phyloP scores from a whole-genome alignment of 2,797 vertebrate species.

The Holocentrus rufus region DNA sequence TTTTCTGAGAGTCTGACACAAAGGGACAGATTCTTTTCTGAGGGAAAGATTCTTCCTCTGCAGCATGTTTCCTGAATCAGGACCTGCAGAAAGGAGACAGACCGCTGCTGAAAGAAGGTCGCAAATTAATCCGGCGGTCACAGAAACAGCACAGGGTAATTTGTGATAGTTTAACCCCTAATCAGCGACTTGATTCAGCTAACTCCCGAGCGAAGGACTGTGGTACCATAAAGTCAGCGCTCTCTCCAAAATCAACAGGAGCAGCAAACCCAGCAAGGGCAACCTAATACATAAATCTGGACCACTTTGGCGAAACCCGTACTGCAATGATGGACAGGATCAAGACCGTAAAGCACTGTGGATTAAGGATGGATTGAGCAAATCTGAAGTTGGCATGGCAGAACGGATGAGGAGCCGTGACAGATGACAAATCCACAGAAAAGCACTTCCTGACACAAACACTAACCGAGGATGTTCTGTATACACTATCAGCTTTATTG shows the following conservation, averaged over 20 bases:
- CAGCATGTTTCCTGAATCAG: background rate
- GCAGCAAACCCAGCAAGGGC: constrained; percentile 35
- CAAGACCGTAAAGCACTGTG: constrained; percentile 53
- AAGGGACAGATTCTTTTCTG: constrained; percentile 10
- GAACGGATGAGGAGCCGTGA: constrained; percentile 23
- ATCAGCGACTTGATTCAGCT: constrained; percentile 11
- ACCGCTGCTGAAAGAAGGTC: background rate
- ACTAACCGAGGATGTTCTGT: background rate
- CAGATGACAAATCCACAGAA: constrained; percentile 47
- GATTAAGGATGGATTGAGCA: constrained; percentile 62
- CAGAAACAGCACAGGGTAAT: constrained; percentile 29
- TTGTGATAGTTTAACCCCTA: constrained; percentile 40
- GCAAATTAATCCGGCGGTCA: constrained; percentile 36
- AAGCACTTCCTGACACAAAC: constrained; percentile 11
- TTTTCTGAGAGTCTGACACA: constrained; percentile 26
- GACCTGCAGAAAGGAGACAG: background rate
- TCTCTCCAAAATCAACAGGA: constrained; percentile 64
- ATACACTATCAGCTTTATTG: constrained; percentile 1
- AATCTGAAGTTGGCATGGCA: constrained; percentile 49
- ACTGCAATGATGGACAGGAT: constrained; percentile 63
- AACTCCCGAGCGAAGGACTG: constrained; percentile 31
- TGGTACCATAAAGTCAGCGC: constrained; percentile 48
- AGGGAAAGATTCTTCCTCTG: background rate
- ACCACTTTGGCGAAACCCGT: constrained; percentile 46
- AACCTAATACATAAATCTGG: constrained; percentile 57